phyloP scores from a whole-genome alignment of 2,113 vertebrate species.

The Pseudopodoces humilis region DNA sequence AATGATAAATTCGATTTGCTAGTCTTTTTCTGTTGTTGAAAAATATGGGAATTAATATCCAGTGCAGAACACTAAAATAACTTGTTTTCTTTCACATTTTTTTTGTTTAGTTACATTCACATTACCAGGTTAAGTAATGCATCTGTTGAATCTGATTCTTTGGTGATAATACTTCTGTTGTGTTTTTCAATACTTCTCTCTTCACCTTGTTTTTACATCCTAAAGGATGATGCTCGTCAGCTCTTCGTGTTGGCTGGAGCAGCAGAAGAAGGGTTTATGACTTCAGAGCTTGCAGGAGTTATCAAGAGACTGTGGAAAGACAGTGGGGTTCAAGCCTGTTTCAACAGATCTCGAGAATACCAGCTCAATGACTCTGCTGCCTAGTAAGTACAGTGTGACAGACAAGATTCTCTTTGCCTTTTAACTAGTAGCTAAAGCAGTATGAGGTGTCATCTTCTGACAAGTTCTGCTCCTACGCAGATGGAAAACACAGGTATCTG shows the following conservation, averaged over 20 bases:
- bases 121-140: neutral
- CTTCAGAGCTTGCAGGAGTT: constrained; percentile 92
- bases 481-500: neutral
- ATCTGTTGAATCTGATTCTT: neutral
- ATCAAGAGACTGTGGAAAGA: constrained; percentile 97
- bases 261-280: constrained; percentile 98
- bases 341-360: constrained; percentile 96
- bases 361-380: constrained; percentile 98
- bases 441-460: neutral
- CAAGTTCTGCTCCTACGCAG: neutral
- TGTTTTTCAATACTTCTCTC: neutral
- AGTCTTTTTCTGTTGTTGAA: neutral
- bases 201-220: neutral
- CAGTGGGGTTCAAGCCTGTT: constrained; percentile 92
- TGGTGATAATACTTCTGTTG: neutral
- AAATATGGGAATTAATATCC: neutral
- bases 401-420: neutral
- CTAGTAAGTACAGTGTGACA: constrained; percentile 84
- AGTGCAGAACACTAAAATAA: neutral
- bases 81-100: neutral
- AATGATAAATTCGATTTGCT: neutral
- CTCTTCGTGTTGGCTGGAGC: constrained; percentile 96
- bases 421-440: neutral
- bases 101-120: neutral
- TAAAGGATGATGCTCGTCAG: constrained; percentile 94